Evolutionary conservation across 2,888 invertebrate species (phyloP).

Genomic region (Sinohyriopsis cumingii): DNA sequence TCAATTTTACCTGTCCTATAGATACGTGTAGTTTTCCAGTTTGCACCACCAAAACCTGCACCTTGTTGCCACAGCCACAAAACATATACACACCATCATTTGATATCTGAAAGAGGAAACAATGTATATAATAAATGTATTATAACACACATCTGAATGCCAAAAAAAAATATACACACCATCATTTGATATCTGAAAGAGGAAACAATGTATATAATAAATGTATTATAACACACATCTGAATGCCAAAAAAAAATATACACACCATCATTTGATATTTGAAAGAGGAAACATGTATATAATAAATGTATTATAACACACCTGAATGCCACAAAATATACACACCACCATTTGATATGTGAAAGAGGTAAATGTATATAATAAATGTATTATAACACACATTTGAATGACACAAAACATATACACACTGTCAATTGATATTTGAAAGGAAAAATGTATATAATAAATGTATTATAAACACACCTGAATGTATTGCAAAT

Average conservation of each 20-base stretch:
- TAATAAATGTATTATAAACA: conserved; percentile 2
- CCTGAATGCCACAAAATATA: conserved; percentile 75
- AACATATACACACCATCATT: conserved; percentile 81
- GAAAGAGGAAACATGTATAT: conserved; percentile 31
- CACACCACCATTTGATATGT: conserved; percentile 82
- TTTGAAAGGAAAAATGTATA: conserved; percentile 24
- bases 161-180: conserved; percentile 80
- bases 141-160: conserved; percentile 48
- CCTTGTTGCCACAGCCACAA: conserved; percentile 82
- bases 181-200: conserved; percentile 79
- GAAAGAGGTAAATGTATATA: conserved; percentile 27
- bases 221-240: neutral
- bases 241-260: conserved; percentile 78
- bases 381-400: neutral
- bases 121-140: conserved; percentile 7
- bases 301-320: conserved; percentile 3
- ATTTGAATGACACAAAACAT: too few species aligned
- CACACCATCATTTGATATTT: conserved; percentile 82
- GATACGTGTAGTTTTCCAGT: conserved; percentile 76
- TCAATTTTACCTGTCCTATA: conserved; percentile 56
- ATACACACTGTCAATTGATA: too few species aligned
- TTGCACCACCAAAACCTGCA: conserved; percentile 82
- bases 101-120: conserved; percentile 76
- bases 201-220: conserved; percentile 19
- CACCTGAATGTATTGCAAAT: conserved; percentile 24